A percentile compares a stretch with the other conserved stretches of the same genome.
Evolutionary conservation across 2,113 vertebrate species (phyloP).

Genomic region (Oncorhynchus masou): DNA sequence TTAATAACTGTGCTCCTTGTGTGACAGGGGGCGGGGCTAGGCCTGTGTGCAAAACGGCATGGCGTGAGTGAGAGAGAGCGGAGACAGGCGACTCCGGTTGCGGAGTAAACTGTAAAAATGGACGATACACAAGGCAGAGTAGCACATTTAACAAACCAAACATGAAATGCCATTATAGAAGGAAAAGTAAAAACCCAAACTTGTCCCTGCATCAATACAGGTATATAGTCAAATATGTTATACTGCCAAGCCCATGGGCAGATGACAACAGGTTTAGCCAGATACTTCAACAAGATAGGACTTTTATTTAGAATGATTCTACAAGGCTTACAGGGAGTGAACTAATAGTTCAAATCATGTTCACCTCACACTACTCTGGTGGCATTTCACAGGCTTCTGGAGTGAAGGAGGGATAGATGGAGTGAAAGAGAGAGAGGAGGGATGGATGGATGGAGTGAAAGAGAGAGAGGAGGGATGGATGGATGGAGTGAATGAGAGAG

Average conservation of each 20-base stretch:
- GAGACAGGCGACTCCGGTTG: not conserved
- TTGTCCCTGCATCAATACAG: no score
- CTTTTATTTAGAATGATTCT: constrained; percentile 55
- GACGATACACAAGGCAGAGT: no score
- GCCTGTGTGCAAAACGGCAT: no score
- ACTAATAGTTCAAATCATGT: constrained; percentile 51
- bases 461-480: no score
- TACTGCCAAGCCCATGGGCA: not conserved
- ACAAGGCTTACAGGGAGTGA: constrained; percentile 44
- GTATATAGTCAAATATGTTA: not conserved
- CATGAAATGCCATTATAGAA: no score
- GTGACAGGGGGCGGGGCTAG: no score
- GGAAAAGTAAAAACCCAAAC: no score
- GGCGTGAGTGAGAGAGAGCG: not conserved
- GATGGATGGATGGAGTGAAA: no score
- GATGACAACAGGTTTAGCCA: constrained; percentile 8
- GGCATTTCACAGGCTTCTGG: constrained; percentile 12
- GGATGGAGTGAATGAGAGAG: no score
- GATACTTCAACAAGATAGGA: constrained; percentile 50
- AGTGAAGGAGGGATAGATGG: constrained; percentile 1
- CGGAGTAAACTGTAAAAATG: no score
- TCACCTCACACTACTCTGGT: constrained; percentile 48
- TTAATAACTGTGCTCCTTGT: no score
- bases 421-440: not conserved
- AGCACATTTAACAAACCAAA: no score